Percentiles rank a stretch among this genome's conserved stretches.
These are phyloP conservation scores for Bombus pyrosoma DNA, from an alignment of 1,140 invertebrate species.

Conservation along the genomic window DNA sequence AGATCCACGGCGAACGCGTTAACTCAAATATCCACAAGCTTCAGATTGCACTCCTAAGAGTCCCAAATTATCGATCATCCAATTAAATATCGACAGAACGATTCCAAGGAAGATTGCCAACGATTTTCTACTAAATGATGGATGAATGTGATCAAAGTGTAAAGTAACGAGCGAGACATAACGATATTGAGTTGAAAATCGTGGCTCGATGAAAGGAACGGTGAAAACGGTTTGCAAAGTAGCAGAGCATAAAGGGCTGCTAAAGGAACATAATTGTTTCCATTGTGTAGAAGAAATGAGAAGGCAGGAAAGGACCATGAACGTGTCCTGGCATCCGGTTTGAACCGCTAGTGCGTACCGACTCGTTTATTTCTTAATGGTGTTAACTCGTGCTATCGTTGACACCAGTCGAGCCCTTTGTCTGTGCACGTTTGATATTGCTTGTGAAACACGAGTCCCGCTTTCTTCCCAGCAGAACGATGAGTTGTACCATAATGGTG, in stretches of 20 bases:
- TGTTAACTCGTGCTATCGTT: constrained; percentile 47
- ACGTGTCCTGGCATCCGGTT: constrained; percentile 34
- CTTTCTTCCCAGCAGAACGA: background rate
- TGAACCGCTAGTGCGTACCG: constrained; percentile 23
- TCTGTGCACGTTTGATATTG: constrained; percentile 15
- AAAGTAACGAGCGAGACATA: too few species aligned
- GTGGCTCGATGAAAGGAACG: constrained; percentile 60
- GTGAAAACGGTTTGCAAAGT: constrained; percentile 55
- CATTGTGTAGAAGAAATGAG: constrained; percentile 62
- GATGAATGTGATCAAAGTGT: too few species aligned
- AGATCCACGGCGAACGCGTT: too few species aligned
- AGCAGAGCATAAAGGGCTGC: constrained; percentile 20
- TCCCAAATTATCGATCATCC: too few species aligned
- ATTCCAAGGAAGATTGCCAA: too few species aligned
- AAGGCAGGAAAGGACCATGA: constrained; percentile 16
- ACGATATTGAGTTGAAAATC: constrained; percentile 51
- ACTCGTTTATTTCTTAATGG: constrained; percentile 60
- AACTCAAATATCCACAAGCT: background rate
- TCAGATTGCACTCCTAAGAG: too few species aligned
- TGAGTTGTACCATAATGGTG: background rate
- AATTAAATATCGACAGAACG: too few species aligned
- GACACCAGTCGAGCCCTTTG: constrained; percentile 40
- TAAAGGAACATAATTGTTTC: constrained; percentile 71
- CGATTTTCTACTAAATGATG: too few species aligned
- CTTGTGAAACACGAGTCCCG: background rate